A percentile compares a stretch with the other conserved stretches of the same genome.
Evolutionary conservation across 2,888 invertebrate genomes (phyloP).

Genomic region (Harpalus rubripes): DNA sequence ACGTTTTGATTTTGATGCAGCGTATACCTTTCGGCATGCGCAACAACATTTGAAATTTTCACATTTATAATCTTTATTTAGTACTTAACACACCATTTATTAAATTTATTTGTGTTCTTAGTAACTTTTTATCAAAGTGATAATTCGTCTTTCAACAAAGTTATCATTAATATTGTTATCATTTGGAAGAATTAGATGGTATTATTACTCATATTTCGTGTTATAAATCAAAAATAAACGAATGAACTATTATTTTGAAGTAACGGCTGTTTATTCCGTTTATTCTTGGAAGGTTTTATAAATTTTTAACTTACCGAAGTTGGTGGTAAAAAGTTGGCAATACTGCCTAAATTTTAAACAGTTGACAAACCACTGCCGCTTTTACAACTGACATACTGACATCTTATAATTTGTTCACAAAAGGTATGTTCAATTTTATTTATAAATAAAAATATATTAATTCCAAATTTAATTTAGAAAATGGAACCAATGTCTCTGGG

Average conservation of each 20-base stretch:
- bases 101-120: neutral
- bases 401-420: slow-evolving; percentile 4
- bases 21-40: slow-evolving; percentile 37
- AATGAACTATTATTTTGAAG: neutral
- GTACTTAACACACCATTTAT: neutral
- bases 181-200: neutral
- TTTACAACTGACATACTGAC: neutral
- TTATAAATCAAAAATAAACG: neutral
- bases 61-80: neutral
- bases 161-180: neutral
- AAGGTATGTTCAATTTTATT: neutral
- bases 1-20: slow-evolving; percentile 55
- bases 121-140: slow-evolving; percentile 2
- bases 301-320: neutral
- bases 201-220: neutral
- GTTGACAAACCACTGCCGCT: slow-evolving; percentile 10
- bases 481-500: slow-evolving; percentile 94
- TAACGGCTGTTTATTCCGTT: neutral
- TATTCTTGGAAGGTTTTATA: neutral
- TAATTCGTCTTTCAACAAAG: neutral
- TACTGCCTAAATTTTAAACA: slow-evolving; percentile 13
- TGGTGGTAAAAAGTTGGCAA: slow-evolving; percentile 12
- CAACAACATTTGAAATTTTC: slow-evolving; percentile 27
- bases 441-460: neutral
- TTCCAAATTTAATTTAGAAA: slow-evolving; percentile 69